These are phyloP conservation scores for Neotoma lepida DNA, from an alignment of 2,113 vertebrate genomes.

Conservation along the genomic window DNA sequence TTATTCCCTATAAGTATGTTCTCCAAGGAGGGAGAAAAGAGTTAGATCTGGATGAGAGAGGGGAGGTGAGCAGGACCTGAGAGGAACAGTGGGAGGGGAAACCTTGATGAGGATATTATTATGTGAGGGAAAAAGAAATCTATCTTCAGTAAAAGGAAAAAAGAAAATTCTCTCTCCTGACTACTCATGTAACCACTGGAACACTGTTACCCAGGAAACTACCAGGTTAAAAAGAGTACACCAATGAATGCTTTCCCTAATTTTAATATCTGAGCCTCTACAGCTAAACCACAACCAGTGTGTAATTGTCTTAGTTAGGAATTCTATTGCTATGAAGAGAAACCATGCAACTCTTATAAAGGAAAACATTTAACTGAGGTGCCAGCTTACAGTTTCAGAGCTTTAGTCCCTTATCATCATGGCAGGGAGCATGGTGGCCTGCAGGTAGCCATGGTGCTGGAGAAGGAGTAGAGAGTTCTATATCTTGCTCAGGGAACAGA, in stretches of 20 bases:
- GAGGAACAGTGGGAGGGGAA: no score
- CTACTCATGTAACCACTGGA: not conserved
- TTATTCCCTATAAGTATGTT: not conserved
- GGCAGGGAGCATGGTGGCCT: no score
- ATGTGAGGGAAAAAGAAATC: not conserved
- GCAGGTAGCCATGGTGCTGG: no score
- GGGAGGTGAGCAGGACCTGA: no score
- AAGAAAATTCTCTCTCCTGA: not conserved
- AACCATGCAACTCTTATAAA: no score
- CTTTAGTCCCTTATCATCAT: no score
- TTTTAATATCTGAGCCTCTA: not conserved
- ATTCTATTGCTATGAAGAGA: no score
- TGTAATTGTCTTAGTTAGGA: not conserved
- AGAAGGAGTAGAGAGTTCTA: no score
- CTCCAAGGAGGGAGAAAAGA: not conserved
- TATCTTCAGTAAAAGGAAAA: no score
- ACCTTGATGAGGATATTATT: not conserved
- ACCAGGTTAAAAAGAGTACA: not conserved
- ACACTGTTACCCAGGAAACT: not conserved
- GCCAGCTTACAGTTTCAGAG: no score
- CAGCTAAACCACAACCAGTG: not conserved
- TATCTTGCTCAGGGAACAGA: no score
- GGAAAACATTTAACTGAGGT: no score
- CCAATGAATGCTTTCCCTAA: not conserved
- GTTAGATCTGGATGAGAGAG: not conserved